phyloP scores from a whole-genome alignment of 2,888 invertebrate species.

The Drosophila nigricruria region DNA sequence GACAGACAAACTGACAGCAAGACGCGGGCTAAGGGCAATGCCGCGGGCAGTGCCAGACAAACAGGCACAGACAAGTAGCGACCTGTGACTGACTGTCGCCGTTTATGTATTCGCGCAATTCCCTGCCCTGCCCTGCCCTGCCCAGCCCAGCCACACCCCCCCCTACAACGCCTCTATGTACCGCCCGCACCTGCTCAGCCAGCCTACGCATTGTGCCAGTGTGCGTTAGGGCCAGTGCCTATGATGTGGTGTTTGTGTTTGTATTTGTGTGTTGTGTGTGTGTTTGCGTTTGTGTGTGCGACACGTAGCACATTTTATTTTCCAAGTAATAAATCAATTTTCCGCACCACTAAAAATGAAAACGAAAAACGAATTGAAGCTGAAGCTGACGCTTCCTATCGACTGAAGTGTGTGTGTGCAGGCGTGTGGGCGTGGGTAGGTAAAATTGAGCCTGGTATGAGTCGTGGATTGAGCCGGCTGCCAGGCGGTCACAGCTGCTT shows the following conservation, averaged over 20 bases:
- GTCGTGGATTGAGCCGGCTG: constrained; percentile 23
- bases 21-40: constrained; percentile 56
- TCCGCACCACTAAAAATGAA: constrained; percentile 82
- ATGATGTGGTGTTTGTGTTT: constrained; percentile 21
- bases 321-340: constrained; percentile 82
- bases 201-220: constrained; percentile 43
- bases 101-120: constrained; percentile 79
- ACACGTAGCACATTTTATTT: constrained; percentile 81
- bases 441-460: constrained; percentile 9
- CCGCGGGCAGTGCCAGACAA: constrained; percentile 43
- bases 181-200: constrained; percentile 16
- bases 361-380: constrained; percentile 80
- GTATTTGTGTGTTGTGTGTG: constrained; percentile 26
- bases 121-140: constrained; percentile 16
- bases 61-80: constrained; percentile 43
- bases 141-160: constrained; percentile 15
- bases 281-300: constrained; percentile 66
- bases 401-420: constrained; percentile 58
- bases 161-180: constrained; percentile 6
- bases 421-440: constrained; percentile 32
- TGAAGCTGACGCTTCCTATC: constrained; percentile 77
- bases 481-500: constrained; percentile 60
- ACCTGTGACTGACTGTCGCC: constrained; percentile 77
- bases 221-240: constrained; percentile 36
- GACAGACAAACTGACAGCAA: constrained; percentile 80